These are phyloP conservation scores for Chalcosyrphus nemorum DNA, from an alignment of 2,888 invertebrate genomes.

Conservation along the genomic window DNA sequence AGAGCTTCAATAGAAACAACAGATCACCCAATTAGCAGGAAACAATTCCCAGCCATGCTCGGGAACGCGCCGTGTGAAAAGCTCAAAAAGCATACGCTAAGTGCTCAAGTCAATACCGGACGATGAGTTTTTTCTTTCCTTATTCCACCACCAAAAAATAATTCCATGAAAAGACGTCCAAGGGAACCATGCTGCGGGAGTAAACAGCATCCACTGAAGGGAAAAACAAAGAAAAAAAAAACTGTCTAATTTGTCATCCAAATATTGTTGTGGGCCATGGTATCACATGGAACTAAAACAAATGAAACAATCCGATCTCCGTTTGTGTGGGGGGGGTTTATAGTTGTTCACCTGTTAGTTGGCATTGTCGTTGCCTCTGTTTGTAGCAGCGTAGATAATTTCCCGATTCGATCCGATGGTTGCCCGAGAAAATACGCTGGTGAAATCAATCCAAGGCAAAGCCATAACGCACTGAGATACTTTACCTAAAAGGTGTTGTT, in stretches of 20 bases:
- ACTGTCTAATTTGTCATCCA: slow-evolving; percentile 68
- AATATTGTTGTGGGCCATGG: slow-evolving; percentile 58
- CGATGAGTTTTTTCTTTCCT: slow-evolving; percentile 4
- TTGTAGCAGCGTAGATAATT: slow-evolving; percentile 52
- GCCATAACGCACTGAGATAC: slow-evolving; percentile 16
- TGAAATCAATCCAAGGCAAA: slow-evolving; percentile 38
- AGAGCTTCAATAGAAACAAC: slow-evolving; percentile 73
- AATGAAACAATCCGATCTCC: slow-evolving; percentile 47
- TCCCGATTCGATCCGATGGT: slow-evolving; percentile 47
- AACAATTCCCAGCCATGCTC: slow-evolving; percentile 50
- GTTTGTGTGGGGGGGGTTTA: slow-evolving; percentile 13
- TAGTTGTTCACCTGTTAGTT: slow-evolving; percentile 18
- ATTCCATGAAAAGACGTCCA: slow-evolving; percentile 27
- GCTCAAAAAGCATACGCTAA: slow-evolving; percentile 62
- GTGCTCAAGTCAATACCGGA: slow-evolving; percentile 43
- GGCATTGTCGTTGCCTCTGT: slow-evolving; percentile 40
- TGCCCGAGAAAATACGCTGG: slow-evolving; percentile 29
- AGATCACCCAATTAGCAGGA: slow-evolving; percentile 71
- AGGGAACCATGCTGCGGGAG: slow-evolving; percentile 4
- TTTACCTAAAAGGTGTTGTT: neutral
- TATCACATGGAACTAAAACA: slow-evolving; percentile 63
- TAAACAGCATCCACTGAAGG: slow-evolving; percentile 13
- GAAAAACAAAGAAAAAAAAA: too few species aligned
- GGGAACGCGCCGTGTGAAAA: slow-evolving; percentile 56
- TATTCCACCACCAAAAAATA: neutral